These are phyloP conservation scores for Diorhabda sublineata DNA, from an alignment of 1,140 invertebrate genomes.

Conservation along the genomic window DNA sequence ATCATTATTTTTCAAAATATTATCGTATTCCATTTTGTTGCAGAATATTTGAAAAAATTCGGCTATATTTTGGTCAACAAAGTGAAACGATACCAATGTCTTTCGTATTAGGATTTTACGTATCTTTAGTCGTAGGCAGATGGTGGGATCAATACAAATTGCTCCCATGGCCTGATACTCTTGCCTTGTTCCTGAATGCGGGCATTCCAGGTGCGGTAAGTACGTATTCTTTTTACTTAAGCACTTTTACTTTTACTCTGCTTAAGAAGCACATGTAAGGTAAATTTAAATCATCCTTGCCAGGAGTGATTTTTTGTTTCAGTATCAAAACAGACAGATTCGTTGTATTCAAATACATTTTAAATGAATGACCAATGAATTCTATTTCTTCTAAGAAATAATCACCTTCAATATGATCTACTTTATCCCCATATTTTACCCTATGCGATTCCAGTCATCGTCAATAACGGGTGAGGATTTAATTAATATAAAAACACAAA, in stretches of 20 bases:
- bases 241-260: not conserved
- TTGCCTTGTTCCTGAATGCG: constrained; percentile 84
- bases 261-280: not conserved
- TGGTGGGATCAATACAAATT: constrained; percentile 92
- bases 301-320: too few species aligned
- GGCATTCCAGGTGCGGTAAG: constrained; percentile 86
- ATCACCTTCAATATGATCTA: too few species aligned
- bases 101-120: constrained; percentile 92
- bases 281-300: too few species aligned
- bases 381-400: too few species aligned
- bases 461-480: too few species aligned
- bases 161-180: constrained; percentile 85
- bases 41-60: constrained; percentile 78
- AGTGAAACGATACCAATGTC: constrained; percentile 86
- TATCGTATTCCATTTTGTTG: constrained; percentile 29
- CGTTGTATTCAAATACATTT: too few species aligned
- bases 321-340: too few species aligned
- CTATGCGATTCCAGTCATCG: too few species aligned
- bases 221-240: constrained; percentile 45
- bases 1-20: too few species aligned
- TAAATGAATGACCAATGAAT: too few species aligned
- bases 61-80: constrained; percentile 74
- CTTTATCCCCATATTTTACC: too few species aligned
- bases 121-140: constrained; percentile 81
- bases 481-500: too few species aligned